Evolutionary conservation across 2,113 vertebrate genomes (phyloP), one percentile per base, ranked within the genome.

Genomic region (Mola mola): DNA sequence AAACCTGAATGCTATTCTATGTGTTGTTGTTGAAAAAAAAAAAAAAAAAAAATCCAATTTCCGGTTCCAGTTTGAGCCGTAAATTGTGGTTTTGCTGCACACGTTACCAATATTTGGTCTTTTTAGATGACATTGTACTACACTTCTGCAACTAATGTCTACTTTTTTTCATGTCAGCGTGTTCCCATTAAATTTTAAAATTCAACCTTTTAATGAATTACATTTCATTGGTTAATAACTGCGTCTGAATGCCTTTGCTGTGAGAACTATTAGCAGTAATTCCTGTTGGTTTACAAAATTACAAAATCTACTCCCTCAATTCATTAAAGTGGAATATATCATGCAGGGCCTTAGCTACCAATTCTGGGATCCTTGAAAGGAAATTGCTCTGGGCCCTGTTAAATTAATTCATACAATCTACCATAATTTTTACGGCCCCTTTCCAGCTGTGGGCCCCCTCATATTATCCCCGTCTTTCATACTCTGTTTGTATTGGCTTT

Each of bases 371-470:
- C 38, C 73, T 47, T 82, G 48, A 67, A 82, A 78, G 67, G 61
- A 80, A 80, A 85, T 84, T 87, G 71, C 75, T 85, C 41, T 80
- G 78, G 72, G 78, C 70, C 75, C 66, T 37, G 66, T 71, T 75
- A 85, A 88, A 88, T 87, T 87, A 87, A 88, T 88, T 88, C 80
- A 81, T 74, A 42, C 77, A 82, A 78, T 73, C 76, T 63, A 65
- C 80, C 50, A 84, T 53, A 73, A 83, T 68, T 87, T 87, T 84
- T 82, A 87, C 69, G 71, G 73, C 31, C 56, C 60, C 55, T 66
- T 71, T 70, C 73, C 71, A 80, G 71, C 80, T 80, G 82, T 60
- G 65, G 67, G 74, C 62, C 71, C 76, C 73, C 40, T 63, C 76
- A 83, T 77, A 67, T 70, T 73, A 79, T 76, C 19, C 59, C 64